These are phyloP conservation scores for Adrianichthys oophorus DNA, from an alignment of 2,797 vertebrate genomes.

Conservation along the genomic window DNA sequence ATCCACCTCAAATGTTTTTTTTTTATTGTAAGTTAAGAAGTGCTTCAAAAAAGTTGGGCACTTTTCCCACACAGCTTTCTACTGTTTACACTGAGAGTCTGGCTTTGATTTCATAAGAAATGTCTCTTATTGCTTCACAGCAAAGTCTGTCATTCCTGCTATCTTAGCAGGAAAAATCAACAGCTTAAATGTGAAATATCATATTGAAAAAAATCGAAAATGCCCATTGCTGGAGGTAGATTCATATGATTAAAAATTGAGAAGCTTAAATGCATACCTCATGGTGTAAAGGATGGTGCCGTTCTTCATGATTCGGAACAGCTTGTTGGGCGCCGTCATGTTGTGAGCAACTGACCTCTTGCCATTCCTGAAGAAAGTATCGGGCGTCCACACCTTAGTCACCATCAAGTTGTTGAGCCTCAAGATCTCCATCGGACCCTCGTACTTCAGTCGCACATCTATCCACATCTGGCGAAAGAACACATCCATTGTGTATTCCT, in stretches of 20 bases:
- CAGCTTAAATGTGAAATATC: not conserved
- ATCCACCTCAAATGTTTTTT: too few relatives aligned
- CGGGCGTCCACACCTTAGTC: slow-evolving; percentile 97
- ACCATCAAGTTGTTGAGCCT: slow-evolving; percentile 98
- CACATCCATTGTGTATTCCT: slow-evolving; percentile 99
- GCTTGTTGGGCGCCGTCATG: slow-evolving; percentile 97
- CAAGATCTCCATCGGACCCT: slow-evolving; percentile 95
- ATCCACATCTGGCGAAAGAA: slow-evolving; percentile 99
- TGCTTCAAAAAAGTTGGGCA: too few relatives aligned
- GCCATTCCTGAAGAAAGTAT: slow-evolving; percentile 98
- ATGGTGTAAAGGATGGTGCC: slow-evolving; percentile 98
- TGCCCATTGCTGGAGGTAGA: not conserved
- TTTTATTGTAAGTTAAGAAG: too few relatives aligned
- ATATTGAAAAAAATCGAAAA: not conserved
- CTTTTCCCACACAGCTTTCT: slow-evolving; percentile 22
- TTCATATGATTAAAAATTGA: not conserved
- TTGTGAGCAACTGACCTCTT: slow-evolving; percentile 98
- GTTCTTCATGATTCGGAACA: slow-evolving; percentile 99
- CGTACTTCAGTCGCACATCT: slow-evolving; percentile 91
- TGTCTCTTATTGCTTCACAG: slow-evolving; percentile 26
- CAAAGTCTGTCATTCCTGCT: slow-evolving; percentile 18
- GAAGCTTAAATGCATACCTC: slow-evolving; percentile 78
- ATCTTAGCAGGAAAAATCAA: slow-evolving; percentile 20
- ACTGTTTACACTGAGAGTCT: slow-evolving; percentile 29
- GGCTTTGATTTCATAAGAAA: slow-evolving; percentile 23